Conservation (phyloP, 53 echinoderm and acorn worm species). For the Crossaster papposus region DNA sequence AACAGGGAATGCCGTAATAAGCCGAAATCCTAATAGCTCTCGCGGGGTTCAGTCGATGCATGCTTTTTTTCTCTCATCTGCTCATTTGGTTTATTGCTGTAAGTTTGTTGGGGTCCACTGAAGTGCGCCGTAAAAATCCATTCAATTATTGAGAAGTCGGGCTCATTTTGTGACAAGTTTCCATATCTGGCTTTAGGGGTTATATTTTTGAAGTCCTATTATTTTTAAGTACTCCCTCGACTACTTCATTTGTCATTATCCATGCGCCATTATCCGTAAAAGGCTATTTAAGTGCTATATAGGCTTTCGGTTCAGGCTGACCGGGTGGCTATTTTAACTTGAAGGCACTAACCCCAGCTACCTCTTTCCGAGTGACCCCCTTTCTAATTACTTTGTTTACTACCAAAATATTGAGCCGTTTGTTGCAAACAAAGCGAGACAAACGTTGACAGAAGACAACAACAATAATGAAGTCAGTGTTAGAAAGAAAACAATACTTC, state of each 20-base stretch:
- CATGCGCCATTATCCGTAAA: background rate
- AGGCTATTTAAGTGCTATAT: conserved; percentile 9
- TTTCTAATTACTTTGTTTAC: no score
- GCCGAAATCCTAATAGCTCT: conserved; percentile 9
- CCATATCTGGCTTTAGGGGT: background rate
- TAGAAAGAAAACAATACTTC: background rate
- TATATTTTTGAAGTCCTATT: background rate
- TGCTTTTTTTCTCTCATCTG: background rate
- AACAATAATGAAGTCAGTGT: no score
- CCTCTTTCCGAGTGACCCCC: no score
- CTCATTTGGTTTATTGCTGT: conserved; percentile 43
- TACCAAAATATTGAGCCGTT: no score
- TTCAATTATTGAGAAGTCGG: conserved; percentile 38
- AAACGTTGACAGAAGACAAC: no score
- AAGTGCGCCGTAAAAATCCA: conserved; percentile 21
- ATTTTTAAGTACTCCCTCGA: background rate
- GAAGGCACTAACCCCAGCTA: no score
- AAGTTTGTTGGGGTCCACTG: conserved; percentile 21
- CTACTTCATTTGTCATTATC: conserved; percentile 8
- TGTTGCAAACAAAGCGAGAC: no score
- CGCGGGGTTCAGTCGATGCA: background rate
- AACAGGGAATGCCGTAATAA: background rate
- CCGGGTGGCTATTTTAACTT: background rate
- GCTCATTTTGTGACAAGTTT: background rate
- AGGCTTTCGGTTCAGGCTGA: background rate